Evolutionary conservation across 2,113 vertebrate species (phyloP).

Genomic region (Aspidoscelis tigris): DNA sequence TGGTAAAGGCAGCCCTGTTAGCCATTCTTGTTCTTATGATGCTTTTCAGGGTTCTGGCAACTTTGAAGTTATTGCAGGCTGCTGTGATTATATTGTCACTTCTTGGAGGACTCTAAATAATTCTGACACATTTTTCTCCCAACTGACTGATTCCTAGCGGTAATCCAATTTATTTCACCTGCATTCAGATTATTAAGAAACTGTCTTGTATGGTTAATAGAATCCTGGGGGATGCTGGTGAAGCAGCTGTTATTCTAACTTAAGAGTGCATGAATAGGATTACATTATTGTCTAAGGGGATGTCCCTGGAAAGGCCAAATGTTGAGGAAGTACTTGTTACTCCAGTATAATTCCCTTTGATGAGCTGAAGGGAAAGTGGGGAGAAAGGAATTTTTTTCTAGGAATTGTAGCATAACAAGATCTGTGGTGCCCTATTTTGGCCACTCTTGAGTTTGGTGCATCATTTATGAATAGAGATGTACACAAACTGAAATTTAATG

Average conservation of each 20-base stretch:
- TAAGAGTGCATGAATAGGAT: neutral
- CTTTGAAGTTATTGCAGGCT: conserved; percentile 17
- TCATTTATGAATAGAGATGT: no score
- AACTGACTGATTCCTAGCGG: conserved; percentile 9
- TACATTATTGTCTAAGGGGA: neutral
- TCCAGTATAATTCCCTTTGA: neutral
- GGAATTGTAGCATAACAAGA: no score
- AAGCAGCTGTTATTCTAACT: neutral
- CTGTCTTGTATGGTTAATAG: conserved; percentile 36
- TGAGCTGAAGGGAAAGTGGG: neutral
- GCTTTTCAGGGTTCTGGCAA: conserved; percentile 8
- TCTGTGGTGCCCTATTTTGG: no score
- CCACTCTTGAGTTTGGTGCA: no score
- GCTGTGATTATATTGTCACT: conserved; percentile 5
- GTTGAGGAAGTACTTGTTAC: neutral
- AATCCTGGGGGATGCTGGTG: neutral
- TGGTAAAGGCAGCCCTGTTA: no score
- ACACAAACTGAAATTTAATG: no score
- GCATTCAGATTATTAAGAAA: conserved; percentile 39
- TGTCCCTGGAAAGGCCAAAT: neutral
- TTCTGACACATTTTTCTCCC: neutral
- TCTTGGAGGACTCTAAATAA: conserved; percentile 27
- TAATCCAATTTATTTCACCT: conserved; percentile 35
- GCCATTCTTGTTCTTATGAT: neutral
- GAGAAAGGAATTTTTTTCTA: neutral